Conservation (phyloP, 2,888 invertebrate genomes). For the Drosophila mettleri region DNA sequence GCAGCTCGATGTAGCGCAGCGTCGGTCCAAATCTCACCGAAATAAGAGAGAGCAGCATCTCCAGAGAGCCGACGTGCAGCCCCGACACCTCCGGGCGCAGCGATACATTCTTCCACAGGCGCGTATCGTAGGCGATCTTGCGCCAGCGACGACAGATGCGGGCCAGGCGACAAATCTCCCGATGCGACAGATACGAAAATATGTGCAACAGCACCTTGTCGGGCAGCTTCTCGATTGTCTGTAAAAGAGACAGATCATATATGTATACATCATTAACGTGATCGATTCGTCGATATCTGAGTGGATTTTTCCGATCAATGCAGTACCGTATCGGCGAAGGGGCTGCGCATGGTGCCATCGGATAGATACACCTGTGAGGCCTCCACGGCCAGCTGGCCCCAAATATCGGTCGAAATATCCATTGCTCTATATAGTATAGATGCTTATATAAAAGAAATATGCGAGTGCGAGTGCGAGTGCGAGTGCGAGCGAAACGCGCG, state of each 20-base stretch:
- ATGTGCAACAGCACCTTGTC: constrained; percentile 97
- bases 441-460: constrained; percentile 72
- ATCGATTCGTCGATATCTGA: constrained; percentile 2
- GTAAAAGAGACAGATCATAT: constrained; percentile 81
- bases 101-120: constrained; percentile 98
- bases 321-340: constrained; percentile 93
- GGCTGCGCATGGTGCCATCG: constrained; percentile 92
- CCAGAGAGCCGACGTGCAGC: constrained; percentile 89
- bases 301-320: not conserved
- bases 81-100: constrained; percentile 98
- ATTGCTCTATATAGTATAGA: constrained; percentile 83
- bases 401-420: constrained; percentile 92
- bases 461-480: constrained; percentile 33
- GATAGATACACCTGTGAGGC: constrained; percentile 93
- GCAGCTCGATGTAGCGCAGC: constrained; percentile 95
- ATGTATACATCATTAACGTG: constrained; percentile 8
- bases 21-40: constrained; percentile 95
- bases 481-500: constrained; percentile 53
- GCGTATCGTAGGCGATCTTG: constrained; percentile 96
- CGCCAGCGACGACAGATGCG: constrained; percentile 98
- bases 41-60: constrained; percentile 94
- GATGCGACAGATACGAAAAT: constrained; percentile 96
- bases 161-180: constrained; percentile 97
- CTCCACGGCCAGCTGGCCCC: constrained; percentile 95
- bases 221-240: constrained; percentile 98